These are phyloP conservation scores for Athalia circularis DNA, from an alignment of 2,888 invertebrate genomes.

Conservation along the genomic window DNA sequence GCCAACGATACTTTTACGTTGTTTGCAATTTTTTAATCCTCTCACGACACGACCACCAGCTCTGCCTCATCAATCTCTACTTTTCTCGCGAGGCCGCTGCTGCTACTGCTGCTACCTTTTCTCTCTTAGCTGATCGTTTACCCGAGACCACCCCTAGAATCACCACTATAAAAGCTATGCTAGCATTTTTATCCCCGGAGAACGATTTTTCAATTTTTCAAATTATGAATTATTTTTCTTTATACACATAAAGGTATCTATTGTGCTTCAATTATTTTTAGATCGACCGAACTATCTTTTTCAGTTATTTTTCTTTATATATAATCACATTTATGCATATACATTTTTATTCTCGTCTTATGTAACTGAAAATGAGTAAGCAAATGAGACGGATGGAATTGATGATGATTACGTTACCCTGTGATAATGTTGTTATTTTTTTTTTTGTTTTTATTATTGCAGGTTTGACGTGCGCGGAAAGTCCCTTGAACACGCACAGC, in stretches of 20 bases:
- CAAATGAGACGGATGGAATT: neutral
- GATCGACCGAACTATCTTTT: neutral
- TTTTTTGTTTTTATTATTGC: slow-evolving; percentile 69
- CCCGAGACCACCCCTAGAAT: neutral
- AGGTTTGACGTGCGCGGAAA: slow-evolving; percentile 93
- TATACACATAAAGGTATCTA: no score
- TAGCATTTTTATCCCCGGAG: no score
- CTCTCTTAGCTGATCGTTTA: slow-evolving; percentile 12
- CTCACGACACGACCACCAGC: slow-evolving; percentile 53
- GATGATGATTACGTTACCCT: neutral
- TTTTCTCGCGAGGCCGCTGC: slow-evolving; percentile 7
- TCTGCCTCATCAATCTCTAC: slow-evolving; percentile 63
- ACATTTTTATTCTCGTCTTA: neutral
- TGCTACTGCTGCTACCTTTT: neutral
- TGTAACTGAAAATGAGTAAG: neutral
- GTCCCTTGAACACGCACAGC: slow-evolving; percentile 85
- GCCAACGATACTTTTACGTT: slow-evolving; percentile 49
- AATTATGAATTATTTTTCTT: no score
- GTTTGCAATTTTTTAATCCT: slow-evolving; percentile 61
- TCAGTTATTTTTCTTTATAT: neutral
- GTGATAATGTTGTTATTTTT: neutral
- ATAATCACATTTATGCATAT: no score
- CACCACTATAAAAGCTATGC: neutral
- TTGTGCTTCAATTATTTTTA: no score
- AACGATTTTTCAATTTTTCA: no score